Percentiles rank a stretch among this genome's conserved stretches.
Evolutionary conservation across 2,888 invertebrate genomes (phyloP).

Genomic region (Lasioglossum figueresi): DNA sequence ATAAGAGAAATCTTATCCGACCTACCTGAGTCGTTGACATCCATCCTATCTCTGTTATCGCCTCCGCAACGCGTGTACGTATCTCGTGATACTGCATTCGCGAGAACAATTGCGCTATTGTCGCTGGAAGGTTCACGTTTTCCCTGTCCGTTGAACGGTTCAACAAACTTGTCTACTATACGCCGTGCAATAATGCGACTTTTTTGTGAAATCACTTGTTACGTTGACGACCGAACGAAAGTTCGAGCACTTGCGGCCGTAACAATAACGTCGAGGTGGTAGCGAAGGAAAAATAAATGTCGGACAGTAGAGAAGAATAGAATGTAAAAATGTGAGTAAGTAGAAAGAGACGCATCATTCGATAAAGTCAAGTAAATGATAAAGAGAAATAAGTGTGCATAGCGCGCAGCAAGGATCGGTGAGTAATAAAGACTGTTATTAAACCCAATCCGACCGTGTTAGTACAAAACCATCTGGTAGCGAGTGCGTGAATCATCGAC

Average conservation of each 20-base stretch:
- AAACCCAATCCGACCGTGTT: not conserved
- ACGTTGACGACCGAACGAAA: not conserved
- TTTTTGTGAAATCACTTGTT: not conserved
- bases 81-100: conserved; percentile 39
- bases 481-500: not conserved
- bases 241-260: not conserved
- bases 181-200: not conserved
- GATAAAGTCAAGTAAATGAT: not conserved
- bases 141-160: not conserved
- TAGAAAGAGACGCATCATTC: not conserved
- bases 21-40: conserved; percentile 58
- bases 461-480: not conserved
- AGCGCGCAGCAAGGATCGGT: not conserved
- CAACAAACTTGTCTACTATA: not conserved
- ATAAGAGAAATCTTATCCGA: conserved; percentile 54
- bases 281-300: not conserved
- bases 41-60: conserved; percentile 46
- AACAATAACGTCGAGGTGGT: not conserved
- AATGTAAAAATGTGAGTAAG: not conserved
- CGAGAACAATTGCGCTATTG: conserved; percentile 45
- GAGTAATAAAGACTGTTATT: not conserved
- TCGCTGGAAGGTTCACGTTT: conserved; percentile 12
- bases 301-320: not conserved
- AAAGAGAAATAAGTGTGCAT: not conserved
- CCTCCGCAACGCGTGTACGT: conserved; percentile 24